These are phyloP conservation scores for Siderastrea radians DNA, from an alignment of 92 coral and sea anemone genomes.

Conservation along the genomic window DNA sequence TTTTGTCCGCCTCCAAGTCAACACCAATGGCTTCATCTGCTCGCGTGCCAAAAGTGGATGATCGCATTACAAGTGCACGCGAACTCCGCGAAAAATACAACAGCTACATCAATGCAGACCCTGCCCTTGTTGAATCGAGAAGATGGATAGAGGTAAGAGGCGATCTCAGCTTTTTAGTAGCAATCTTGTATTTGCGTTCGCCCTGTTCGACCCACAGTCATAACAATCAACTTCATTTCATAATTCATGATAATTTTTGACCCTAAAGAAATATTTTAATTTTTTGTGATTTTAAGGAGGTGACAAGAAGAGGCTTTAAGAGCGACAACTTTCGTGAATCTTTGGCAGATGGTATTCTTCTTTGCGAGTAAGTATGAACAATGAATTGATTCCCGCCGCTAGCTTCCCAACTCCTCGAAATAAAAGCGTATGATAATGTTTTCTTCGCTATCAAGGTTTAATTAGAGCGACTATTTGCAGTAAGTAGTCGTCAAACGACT, in stretches of 20 bases:
- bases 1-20: background rate
- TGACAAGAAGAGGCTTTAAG: slow-evolving; percentile 78
- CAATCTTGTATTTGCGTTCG: background rate
- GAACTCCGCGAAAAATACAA: slow-evolving; percentile 65
- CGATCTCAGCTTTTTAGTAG: background rate
- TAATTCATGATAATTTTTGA: background rate
- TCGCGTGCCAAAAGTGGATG: background rate
- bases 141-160: slow-evolving; percentile 95
- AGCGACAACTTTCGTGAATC: slow-evolving; percentile 87
- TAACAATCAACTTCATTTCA: background rate
- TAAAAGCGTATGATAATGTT: too few relatives aligned
- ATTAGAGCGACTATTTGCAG: slow-evolving; percentile 6
- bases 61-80: background rate
- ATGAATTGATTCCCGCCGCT: background rate
- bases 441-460: background rate
- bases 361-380: slow-evolving; percentile 90
- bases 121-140: slow-evolving; percentile 85
- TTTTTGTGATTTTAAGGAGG: slow-evolving; percentile 61
- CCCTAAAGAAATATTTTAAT: background rate
- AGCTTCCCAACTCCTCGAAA: background rate
- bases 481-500: background rate
- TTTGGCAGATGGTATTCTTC: slow-evolving; percentile 84
- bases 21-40: slow-evolving; percentile 36
- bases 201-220: background rate
- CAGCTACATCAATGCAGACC: slow-evolving; percentile 62